Evolutionary conservation across 2,113 vertebrate species (phyloP).

Genomic region (Podarcis cretensis): DNA sequence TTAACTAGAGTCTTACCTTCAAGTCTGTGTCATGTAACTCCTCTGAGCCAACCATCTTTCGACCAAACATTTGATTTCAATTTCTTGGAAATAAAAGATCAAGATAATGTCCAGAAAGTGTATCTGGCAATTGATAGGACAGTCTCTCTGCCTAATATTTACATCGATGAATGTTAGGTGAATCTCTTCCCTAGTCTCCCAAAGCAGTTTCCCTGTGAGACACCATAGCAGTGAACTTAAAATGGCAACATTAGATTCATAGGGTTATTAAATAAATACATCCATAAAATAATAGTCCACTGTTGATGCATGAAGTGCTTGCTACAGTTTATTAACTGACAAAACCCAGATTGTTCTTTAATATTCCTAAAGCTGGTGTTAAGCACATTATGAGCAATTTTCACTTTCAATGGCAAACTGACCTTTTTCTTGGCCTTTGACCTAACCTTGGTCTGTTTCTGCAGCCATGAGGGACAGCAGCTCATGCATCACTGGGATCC

Average conservation of each 20-base stretch:
- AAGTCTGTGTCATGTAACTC: background rate
- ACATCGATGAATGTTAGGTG: background rate
- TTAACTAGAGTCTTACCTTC: background rate
- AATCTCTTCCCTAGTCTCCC: background rate
- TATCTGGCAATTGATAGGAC: background rate
- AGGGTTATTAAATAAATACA: slow-evolving; percentile 34
- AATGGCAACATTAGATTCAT: slow-evolving; percentile 58
- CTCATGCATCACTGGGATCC: slow-evolving; percentile 41
- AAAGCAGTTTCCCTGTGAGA: background rate
- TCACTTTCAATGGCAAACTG: slow-evolving; percentile 74
- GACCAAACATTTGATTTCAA: background rate
- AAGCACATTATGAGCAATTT: slow-evolving; percentile 75
- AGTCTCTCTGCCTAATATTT: background rate
- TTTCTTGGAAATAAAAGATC: background rate
- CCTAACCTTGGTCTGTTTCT: slow-evolving; percentile 70
- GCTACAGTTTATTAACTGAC: slow-evolving; percentile 71
- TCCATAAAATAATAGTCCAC: slow-evolving; percentile 43
- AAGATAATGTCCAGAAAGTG: background rate
- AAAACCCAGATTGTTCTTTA: slow-evolving; percentile 74
- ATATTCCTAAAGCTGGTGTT: slow-evolving; percentile 78
- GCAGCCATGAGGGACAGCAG: slow-evolving; percentile 61
- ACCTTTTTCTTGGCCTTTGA: slow-evolving; percentile 72
- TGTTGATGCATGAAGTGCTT: slow-evolving; percentile 65
- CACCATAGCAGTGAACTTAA: slow-evolving; percentile 36
- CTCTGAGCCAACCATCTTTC: background rate